Percentiles rank a stretch among this genome's conserved stretches.
phyloP scores from a whole-genome alignment of 1,140 invertebrate genomes.

The Drosophila repleta region DNA sequence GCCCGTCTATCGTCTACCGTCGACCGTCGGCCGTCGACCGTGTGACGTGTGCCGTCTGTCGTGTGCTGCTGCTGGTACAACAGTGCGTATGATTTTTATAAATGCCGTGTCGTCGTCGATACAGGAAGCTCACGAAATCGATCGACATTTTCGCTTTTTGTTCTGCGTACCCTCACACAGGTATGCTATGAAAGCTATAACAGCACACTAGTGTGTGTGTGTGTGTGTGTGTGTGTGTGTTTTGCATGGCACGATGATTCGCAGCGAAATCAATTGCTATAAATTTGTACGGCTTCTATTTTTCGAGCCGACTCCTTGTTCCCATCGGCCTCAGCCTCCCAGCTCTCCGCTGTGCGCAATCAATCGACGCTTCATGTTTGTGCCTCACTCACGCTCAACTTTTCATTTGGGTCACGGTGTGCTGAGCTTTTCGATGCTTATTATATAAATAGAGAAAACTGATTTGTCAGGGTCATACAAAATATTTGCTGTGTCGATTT shows the following conservation, averaged over 20 bases:
- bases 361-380: constrained; percentile 40
- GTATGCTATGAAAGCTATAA: neutral
- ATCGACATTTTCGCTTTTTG: constrained; percentile 63
- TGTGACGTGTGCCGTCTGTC: no score
- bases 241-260: constrained; percentile 50
- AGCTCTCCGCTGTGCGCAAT: constrained; percentile 28
- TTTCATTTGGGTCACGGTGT: constrained; percentile 37
- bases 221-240: constrained; percentile 26
- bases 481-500: constrained; percentile 62
- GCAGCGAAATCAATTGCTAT: constrained; percentile 67
- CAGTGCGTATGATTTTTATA: constrained; percentile 80
- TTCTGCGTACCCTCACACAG: constrained; percentile 13
- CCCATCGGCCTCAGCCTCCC: constrained; percentile 5
- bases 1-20: no score
- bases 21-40: no score
- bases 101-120: constrained; percentile 73
- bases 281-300: constrained; percentile 77
- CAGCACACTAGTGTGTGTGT: neutral
- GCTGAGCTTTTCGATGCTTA: constrained; percentile 63
- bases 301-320: constrained; percentile 38
- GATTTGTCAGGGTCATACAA: constrained; percentile 73
- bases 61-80: constrained; percentile 64
- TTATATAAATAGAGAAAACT: constrained; percentile 73
- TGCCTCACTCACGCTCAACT: constrained; percentile 20
- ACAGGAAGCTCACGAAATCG: constrained; percentile 73